These are phyloP conservation scores for Rattus norvegicus DNA, from an alignment of 2,113 vertebrate species.

Conservation along the genomic window GRCr8 NC_086019.1:236387501-236388000, in stretches of 20 bases:
- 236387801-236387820: background rate
- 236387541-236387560: conserved; percentile 16
- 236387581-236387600: background rate
- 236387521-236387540: background rate
- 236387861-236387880: background rate
- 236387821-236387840: background rate
- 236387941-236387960: background rate
- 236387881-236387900: background rate
- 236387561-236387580: background rate
- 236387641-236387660: conserved; percentile 39
- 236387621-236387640: background rate
- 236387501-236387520: background rate
- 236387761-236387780: background rate
- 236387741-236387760: background rate
- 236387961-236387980: background rate
- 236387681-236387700: background rate
- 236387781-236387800: background rate
- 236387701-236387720: background rate
- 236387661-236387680: background rate
- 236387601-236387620: background rate
- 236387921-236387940: background rate
- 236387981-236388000: background rate
- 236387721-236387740: conserved; percentile 4
- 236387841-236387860: background rate
- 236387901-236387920: background rate